Base-by-base conservation (phyloP, 2,888 invertebrate genomes). In the Caenorhabditis uteleia region DNA sequence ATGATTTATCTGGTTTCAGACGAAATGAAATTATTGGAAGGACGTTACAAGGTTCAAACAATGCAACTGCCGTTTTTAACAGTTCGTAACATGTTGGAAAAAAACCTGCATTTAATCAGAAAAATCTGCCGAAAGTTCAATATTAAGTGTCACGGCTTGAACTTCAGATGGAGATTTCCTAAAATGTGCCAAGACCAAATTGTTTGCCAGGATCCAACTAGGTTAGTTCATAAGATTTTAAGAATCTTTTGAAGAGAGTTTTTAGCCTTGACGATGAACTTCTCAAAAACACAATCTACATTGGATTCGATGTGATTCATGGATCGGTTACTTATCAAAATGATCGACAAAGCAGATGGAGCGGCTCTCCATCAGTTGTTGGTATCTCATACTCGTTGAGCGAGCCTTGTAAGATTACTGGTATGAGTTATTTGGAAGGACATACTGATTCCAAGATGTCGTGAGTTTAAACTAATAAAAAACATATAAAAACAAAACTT, bases 61-160 rank as follows among this genome's bases (percentile, higher is more conserved):
- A n/a, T n/a, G n/a, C n/a, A n/a, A n/a, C n/a, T n/a, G n/a, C n/a
- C n/a, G n/a, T n/a, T n/a, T n/a, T n/a, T n/a, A n/a, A n/a, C n/a
- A n/a, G n/a, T n/a, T n/a, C n/a, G n/a, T n/a, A n/a, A n/a, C n/a
- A n/a, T n/a, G n/a, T n/a, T n/a, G n/a, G n/a, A n/a, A n/a, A n/a
- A n/a, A n/a, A n/a, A n/a, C n/a, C n/a, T n/a, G n/a, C n/a, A n/a
- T n/a, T n/a, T n/a, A n/a, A n/a, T n/a, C n/a, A n/a, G n/a, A n/a
- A n/a, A n/a, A n/a, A n/a, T n/a, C n/a, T n/a, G n/a, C n/a, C n/a
- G 54, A 10, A 71, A 71, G 55, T 56, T 71, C 50, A 71, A 71
- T 48, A 14, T 55, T 25, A 71, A 71, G 38, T 49, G 59, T 14
- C 68, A 68, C 7, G 70, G 70, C n/a, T 29, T 55, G 34, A 71